A percentile compares a stretch with the other conserved stretches of the same genome.
These are phyloP conservation scores for Furcifer pardalis DNA, from an alignment of 2,797 vertebrate species.

Conservation along the genomic window DNA sequence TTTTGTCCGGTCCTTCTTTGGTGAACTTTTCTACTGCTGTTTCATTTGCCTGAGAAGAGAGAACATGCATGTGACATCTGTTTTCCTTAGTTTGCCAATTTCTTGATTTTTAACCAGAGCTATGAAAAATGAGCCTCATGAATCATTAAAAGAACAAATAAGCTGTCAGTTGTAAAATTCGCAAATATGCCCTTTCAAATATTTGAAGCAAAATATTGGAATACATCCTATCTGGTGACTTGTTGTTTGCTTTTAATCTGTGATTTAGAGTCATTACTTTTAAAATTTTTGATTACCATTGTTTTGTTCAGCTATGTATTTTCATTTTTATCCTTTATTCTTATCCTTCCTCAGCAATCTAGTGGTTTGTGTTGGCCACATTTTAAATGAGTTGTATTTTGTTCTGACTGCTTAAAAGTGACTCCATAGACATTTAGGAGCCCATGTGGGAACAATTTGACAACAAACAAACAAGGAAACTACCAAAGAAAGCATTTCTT, in stretches of 20 bases:
- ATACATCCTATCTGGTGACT: constrained; percentile 5
- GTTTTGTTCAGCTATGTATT: neutral
- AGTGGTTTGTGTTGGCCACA: neutral
- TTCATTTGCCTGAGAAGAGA: neutral
- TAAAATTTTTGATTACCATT: neutral
- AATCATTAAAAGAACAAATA: constrained; percentile 23
- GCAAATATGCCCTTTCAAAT: constrained; percentile 9
- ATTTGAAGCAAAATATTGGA: constrained; percentile 24
- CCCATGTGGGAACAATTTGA: neutral
- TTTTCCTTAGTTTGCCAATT: neutral
- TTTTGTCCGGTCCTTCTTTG: neutral
- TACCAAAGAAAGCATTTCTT: neutral
- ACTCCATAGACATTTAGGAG: neutral
- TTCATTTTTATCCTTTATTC: neutral
- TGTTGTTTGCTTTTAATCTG: constrained; percentile 7
- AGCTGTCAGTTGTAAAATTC: constrained; percentile 7
- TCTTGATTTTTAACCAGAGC: neutral
- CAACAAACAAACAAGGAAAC: neutral
- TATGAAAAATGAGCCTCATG: constrained; percentile 8
- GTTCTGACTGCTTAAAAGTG: neutral
- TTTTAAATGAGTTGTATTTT: neutral
- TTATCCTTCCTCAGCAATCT: neutral
- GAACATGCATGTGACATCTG: neutral
- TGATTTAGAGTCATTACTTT: constrained; percentile 18
- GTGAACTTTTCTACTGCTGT: neutral